Evolutionary conservation across 2,888 invertebrate species (phyloP).

Genomic region (Trissolcus brochymenae): DNA sequence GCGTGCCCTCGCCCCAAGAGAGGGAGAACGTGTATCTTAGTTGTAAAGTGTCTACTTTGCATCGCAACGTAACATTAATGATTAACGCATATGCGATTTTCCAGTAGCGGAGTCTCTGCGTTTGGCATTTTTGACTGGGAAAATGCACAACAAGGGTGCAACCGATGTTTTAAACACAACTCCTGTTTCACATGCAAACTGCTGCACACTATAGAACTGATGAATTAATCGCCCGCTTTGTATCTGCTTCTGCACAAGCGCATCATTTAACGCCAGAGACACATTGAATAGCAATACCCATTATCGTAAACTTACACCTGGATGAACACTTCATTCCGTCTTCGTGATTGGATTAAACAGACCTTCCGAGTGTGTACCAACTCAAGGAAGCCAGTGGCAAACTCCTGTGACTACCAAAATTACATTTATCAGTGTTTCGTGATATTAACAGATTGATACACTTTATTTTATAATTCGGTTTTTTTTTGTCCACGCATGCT

Average conservation of each 20-base stretch:
- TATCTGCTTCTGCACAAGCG: conserved; percentile 42
- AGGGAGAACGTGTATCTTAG: conserved; percentile 37
- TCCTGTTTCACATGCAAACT: conserved; percentile 31
- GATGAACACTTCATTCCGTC: conserved; percentile 65
- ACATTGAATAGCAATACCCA: conserved; percentile 70
- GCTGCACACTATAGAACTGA: conserved; percentile 26
- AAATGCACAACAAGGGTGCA: conserved; percentile 22
- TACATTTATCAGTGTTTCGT: conserved; percentile 44
- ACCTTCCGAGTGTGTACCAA: conserved; percentile 45
- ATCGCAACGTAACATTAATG: conserved; percentile 50
- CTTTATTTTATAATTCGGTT: neutral
- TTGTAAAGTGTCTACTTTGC: conserved; percentile 49
- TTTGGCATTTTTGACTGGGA: conserved; percentile 23
- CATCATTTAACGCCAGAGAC: conserved; percentile 68
- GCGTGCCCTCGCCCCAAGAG: conserved; percentile 37
- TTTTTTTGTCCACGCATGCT: neutral
- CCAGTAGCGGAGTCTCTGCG: neutral
- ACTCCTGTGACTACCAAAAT: conserved; percentile 41
- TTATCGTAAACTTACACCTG: conserved; percentile 69
- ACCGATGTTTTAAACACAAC: conserved; percentile 38
- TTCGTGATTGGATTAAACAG: conserved; percentile 68
- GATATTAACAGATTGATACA: conserved; percentile 37
- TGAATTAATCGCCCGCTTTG: conserved; percentile 46
- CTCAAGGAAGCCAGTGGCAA: conserved; percentile 44
- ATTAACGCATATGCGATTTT: conserved; percentile 24